Evolutionary conservation across 2,113 vertebrate genomes (phyloP).

Genomic region (Ceratotherium simum): DNA sequence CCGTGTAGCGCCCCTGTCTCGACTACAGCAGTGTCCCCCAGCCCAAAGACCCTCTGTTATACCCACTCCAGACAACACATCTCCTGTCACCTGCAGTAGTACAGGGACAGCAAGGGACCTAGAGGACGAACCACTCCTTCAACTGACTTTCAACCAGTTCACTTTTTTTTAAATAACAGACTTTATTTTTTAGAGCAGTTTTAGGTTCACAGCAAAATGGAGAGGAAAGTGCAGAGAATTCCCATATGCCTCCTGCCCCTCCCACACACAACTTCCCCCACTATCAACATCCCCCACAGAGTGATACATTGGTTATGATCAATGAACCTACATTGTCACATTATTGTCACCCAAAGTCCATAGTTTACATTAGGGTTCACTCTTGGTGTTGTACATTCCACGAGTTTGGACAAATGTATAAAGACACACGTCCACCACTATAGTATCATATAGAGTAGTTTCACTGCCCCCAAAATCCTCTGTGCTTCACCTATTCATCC

Average conservation of each 20-base stretch:
- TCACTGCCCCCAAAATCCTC: background rate
- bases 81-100: background rate
- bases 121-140: background rate
- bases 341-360: background rate
- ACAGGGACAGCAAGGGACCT: background rate
- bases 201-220: background rate
- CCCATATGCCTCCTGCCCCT: background rate
- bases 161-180: background rate
- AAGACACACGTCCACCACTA: background rate
- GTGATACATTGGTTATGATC: background rate
- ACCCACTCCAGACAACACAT: background rate
- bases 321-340: background rate
- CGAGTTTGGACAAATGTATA: background rate
- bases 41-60: background rate
- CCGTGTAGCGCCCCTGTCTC: background rate
- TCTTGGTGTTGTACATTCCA: background rate
- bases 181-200: background rate
- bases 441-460: background rate
- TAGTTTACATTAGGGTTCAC: background rate
- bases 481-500: background rate
- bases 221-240: background rate
- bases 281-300: background rate
- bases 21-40: background rate
- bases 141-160: background rate
- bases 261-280: background rate